Percentiles rank a stretch among this genome's conserved stretches.
Evolutionary conservation across 2,797 vertebrate genomes (phyloP).

Genomic region (Pipistrellus pipistrellus): DNA sequence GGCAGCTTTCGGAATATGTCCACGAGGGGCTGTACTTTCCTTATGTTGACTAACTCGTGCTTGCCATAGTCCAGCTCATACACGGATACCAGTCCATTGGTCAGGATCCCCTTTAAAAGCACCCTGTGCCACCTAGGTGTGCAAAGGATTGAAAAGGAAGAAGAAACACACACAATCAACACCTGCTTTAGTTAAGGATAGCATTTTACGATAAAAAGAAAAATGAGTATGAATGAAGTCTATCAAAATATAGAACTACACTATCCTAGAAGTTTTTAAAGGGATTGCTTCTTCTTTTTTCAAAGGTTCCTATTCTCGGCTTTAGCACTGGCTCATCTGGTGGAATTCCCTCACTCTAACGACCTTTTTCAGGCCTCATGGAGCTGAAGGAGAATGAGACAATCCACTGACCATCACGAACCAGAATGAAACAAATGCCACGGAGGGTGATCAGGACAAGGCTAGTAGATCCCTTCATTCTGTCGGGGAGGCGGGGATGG

Average conservation of each 20-base stretch:
- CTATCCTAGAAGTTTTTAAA: not conserved
- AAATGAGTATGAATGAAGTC: not conserved
- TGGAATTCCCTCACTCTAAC: not conserved
- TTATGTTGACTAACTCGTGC: slow-evolving; percentile 92
- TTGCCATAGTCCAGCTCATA: slow-evolving; percentile 96
- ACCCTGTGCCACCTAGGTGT: slow-evolving; percentile 94
- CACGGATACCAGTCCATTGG: slow-evolving; percentile 94
- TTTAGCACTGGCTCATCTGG: not conserved
- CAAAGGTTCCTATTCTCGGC: not conserved
- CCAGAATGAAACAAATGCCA: not conserved
- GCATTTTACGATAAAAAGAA: not conserved
- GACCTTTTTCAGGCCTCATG: not conserved
- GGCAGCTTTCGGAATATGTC: slow-evolving; percentile 94
- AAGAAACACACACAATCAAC: slow-evolving; percentile 44
- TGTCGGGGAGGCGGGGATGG: not conserved
- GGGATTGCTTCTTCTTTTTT: not conserved
- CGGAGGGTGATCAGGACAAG: not conserved
- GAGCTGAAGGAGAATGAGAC: not conserved
- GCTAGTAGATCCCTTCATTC: not conserved
- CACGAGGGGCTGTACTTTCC: slow-evolving; percentile 91
- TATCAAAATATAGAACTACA: not conserved
- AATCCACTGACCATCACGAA: not conserved
- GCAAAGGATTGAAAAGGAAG: slow-evolving; percentile 43
- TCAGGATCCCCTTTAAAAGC: slow-evolving; percentile 93
- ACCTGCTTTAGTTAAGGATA: slow-evolving; percentile 4